Base-by-base conservation (phyloP, 64 coral and sea anemone species). In the Montipora capricornis region DNA sequence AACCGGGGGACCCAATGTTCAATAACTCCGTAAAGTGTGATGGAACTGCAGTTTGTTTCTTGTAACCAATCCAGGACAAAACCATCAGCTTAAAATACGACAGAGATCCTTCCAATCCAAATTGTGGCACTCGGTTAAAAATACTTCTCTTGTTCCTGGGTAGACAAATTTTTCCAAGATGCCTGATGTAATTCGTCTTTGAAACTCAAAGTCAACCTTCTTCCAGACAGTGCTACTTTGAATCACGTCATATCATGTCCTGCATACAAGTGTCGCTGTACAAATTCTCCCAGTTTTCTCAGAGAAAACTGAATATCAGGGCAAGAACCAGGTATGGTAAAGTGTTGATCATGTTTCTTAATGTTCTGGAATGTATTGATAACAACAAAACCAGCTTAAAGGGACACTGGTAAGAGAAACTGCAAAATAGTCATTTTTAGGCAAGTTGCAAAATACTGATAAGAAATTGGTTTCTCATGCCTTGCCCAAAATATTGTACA, bases 61-160 rank as follows among this genome's bases (percentile, higher is more conserved):
- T 37, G 29, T 37, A 37, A 57, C 86, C 86, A 57, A 88, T 88
- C 86, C 86, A 88, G 8, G 86, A 24, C 86, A 89, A 17, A 16
- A 57, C 48, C 49, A 89, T 44, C 74, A 74, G 17, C 55, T 73
- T 75, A 89, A 89, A 75, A 75, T 89, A 49, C 49, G 47, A 57
- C 15, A 76, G 16, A 89, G 49, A 49, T 89, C 47, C 47, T 14
- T 26, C 87, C 85, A 88, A 17, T 89, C 55, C 48, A 87, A 53
- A 69, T 66, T 53, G 47, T 73, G 67, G 26, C 74, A 89, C 44
- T 89, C 73, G 49, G 24, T 75, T 24, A 89, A 37, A 47, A 89
- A 77, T 49, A 77, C 5, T 49, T 88, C 73, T 49, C 68, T 75
- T 74, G 68, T 88, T 11, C 66, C 68, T 15, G 85, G 85, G 12